Evolutionary conservation across 2,797 vertebrate genomes (phyloP).

Genomic region (Anguilla megastoma): DNA sequence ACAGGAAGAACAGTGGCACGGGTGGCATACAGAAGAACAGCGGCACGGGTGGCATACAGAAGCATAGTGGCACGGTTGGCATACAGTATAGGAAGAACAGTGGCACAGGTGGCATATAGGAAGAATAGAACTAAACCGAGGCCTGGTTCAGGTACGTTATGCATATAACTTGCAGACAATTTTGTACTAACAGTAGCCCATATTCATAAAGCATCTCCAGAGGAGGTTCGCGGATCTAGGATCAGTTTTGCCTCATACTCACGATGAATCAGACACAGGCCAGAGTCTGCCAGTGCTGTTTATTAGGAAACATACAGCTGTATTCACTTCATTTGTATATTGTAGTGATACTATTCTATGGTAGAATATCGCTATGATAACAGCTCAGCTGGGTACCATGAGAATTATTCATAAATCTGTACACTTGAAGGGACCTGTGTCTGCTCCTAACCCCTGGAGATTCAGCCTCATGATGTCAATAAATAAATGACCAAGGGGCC

Average conservation of each 20-base stretch:
- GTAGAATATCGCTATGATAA: neutral
- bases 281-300: neutral
- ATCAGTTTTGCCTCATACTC: too few species aligned
- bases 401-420: neutral
- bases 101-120: too few species aligned
- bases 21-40: too few species aligned
- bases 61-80: too few species aligned
- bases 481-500: neutral
- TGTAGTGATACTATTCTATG: neutral
- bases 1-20: too few species aligned
- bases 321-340: neutral
- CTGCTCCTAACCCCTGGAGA: neutral
- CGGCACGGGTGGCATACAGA: too few species aligned
- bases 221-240: too few species aligned
- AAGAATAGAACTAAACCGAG: neutral
- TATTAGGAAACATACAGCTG: neutral
- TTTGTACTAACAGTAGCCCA: neutral
- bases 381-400: neutral
- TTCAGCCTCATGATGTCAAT: neutral
- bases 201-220: too few species aligned
- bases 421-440: neutral
- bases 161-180: neutral
- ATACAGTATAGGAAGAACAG: too few species aligned
- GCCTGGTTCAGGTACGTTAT: neutral
- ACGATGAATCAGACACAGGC: neutral